phyloP scores from a whole-genome alignment of 1,140 invertebrate genomes.

The Zophobas atratus region DNA sequence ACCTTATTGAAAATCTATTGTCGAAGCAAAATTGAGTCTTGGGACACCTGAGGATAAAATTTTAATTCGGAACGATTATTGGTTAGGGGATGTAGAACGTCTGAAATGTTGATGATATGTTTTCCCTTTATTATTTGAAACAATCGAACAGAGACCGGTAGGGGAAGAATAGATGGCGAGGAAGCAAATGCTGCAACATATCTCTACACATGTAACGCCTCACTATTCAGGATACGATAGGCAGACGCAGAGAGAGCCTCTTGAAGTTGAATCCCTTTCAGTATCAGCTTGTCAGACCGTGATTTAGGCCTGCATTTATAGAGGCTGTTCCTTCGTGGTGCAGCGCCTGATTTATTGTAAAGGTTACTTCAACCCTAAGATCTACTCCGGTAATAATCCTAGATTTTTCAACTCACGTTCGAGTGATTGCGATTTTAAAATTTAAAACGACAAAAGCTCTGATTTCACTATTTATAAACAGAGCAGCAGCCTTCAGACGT shows the following conservation, averaged over 20 bases:
- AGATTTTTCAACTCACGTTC: constrained; percentile 55
- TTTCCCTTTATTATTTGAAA: constrained; percentile 42
- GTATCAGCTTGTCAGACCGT: constrained; percentile 62
- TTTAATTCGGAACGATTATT: constrained; percentile 24
- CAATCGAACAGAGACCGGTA: constrained; percentile 22
- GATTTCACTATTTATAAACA: constrained; percentile 37
- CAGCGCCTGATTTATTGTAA: constrained; percentile 64
- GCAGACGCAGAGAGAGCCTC: constrained; percentile 49
- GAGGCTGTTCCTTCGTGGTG: constrained; percentile 62
- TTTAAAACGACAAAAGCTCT: constrained; percentile 43
- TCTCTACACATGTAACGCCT: constrained; percentile 52
- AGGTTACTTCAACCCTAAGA: constrained; percentile 62
- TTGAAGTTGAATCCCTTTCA: constrained; percentile 60
- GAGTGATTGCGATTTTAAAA: constrained; percentile 48
- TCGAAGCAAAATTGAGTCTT: neutral
- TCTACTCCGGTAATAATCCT: constrained; percentile 55
- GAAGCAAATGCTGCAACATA: constrained; percentile 46
- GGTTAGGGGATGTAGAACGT: constrained; percentile 6
- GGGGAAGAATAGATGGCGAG: constrained; percentile 28
- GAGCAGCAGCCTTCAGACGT: neutral
- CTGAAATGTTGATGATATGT: constrained; percentile 36
- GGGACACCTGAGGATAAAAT: constrained; percentile 2
- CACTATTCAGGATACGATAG: constrained; percentile 53
- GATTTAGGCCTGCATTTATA: constrained; percentile 66
- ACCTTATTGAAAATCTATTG: constrained; percentile 10